A percentile compares a stretch with the other conserved stretches of the same genome.
Evolutionary conservation across 2,888 invertebrate genomes (phyloP).

Genomic region (Lordiphosa fenestrarum): DNA sequence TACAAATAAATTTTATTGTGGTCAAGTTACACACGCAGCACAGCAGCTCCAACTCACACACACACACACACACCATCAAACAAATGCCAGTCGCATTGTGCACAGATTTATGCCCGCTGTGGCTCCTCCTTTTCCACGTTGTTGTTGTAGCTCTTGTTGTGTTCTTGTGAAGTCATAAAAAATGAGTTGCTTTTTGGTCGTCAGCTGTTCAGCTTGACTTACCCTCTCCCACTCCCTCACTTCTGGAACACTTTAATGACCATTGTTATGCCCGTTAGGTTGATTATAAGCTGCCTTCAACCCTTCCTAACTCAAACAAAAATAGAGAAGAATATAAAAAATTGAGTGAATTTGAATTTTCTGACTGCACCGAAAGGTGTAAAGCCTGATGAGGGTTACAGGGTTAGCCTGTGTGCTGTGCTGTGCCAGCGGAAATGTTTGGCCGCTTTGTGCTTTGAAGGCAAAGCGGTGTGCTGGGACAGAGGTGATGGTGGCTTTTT

Average conservation of each 20-base stretch:
- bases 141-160: background rate
- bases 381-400: constrained; percentile 49
- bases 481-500: constrained; percentile 21
- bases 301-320: background rate
- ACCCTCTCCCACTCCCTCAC: background rate
- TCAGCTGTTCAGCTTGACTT: constrained; percentile 19
- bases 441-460: constrained; percentile 8
- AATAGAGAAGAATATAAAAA: constrained; percentile 22
- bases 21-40: constrained; percentile 34
- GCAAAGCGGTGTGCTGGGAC: background rate
- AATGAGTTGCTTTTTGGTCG: constrained; percentile 40
- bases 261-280: constrained; percentile 52
- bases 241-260: constrained; percentile 37
- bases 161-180: constrained; percentile 33
- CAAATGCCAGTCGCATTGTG: constrained; percentile 48
- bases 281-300: constrained; percentile 42
- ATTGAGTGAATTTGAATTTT: constrained; percentile 43
- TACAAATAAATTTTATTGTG: constrained; percentile 59
- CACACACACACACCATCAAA: constrained; percentile 9
- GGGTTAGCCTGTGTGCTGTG: constrained; percentile 14
- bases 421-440: constrained; percentile 41
- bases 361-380: constrained; percentile 41
- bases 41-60: constrained; percentile 15
- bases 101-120: constrained; percentile 51
- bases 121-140: constrained; percentile 8